Base-by-base conservation (phyloP, 2,797 vertebrate species). In the Smutsia gigantea region DNA sequence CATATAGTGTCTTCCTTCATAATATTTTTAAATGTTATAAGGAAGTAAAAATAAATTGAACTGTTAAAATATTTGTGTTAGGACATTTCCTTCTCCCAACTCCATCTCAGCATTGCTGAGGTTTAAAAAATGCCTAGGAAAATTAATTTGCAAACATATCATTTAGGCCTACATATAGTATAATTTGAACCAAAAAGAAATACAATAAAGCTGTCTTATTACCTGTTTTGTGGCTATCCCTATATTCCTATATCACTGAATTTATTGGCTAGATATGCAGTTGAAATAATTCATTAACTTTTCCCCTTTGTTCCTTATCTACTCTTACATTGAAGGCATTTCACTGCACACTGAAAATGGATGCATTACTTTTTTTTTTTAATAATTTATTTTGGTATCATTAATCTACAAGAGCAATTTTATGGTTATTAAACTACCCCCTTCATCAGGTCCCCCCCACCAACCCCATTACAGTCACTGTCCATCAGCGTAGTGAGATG, bases 151-250 rank as follows among this genome's bases (percentile, higher is more conserved):
- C 4, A 55, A 64, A 57, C 29, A 13, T 51, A 71, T 63, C 9
- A 21, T 85, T 79, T 63, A 72, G 39, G 25, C 12, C 63, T 69
- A 1, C 25, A 25, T 42, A 1, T 31, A 57, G 12, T 69, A 8
- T 88, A 63, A 59, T 79, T 79, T 88, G 72, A 93, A 91, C 55
- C 39, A 83, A 82, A 87, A 34, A 82, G 29, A 82, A 34, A 31
- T 59, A 46, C 31, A 83, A 39, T 86, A 63, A 89, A 79, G 29
- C 34, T 74, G 15, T 75, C 29, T 63, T 68, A 34, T 25, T 81
- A 42, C 53, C 7, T 83, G 51, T 81, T 81, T 69, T 86, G 72
- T 46, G 53, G 5, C 46, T 85, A 4, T 46, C 39, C 19, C 7
- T 71, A 5, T 10, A 13, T 92, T 82, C 37, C 21, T 68, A 0